phyloP scores from a whole-genome alignment of 2,113 vertebrate species.

The Perca schrenkii region DNA sequence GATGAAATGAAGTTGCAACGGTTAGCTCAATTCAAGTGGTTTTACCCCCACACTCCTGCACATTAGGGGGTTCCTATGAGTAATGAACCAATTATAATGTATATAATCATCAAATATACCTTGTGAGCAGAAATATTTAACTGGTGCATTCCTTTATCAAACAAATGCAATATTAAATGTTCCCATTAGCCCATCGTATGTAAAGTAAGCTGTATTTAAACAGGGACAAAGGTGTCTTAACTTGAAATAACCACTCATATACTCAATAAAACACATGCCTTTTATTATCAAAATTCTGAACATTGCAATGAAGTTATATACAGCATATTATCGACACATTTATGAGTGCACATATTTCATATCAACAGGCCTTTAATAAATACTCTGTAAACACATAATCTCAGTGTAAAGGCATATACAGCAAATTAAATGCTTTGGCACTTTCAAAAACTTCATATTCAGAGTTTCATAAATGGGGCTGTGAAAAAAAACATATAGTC shows the following conservation, averaged over 20 bases:
- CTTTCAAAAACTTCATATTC: conserved; percentile 71
- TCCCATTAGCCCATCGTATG: not conserved
- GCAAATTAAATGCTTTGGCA: conserved; percentile 85
- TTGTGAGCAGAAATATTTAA: not conserved
- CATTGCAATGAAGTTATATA: conserved; percentile 68
- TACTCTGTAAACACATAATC: conserved; percentile 74
- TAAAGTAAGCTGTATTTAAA: not conserved
- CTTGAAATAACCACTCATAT: conserved; percentile 27
- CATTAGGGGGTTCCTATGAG: not conserved
- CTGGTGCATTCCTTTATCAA: not conserved
- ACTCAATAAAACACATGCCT: conserved; percentile 37
- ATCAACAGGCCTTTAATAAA: conserved; percentile 86
- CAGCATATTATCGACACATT: conserved; percentile 84
- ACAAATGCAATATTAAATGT: not conserved
- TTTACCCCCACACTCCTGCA: not conserved
- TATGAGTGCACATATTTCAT: conserved; percentile 85
- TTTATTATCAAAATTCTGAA: conserved; percentile 80
- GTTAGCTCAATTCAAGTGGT: not conserved
- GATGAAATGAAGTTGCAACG: not conserved
- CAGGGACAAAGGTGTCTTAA: not conserved
- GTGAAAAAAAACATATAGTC: conserved; percentile 7
- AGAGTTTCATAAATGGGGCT: conserved; percentile 16
- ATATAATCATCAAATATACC: not conserved
- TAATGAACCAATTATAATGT: not conserved
- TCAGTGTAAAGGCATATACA: conserved; percentile 61